phyloP scores from a whole-genome alignment of 2,797 vertebrate genomes.

The Potorous gilbertii region DNA sequence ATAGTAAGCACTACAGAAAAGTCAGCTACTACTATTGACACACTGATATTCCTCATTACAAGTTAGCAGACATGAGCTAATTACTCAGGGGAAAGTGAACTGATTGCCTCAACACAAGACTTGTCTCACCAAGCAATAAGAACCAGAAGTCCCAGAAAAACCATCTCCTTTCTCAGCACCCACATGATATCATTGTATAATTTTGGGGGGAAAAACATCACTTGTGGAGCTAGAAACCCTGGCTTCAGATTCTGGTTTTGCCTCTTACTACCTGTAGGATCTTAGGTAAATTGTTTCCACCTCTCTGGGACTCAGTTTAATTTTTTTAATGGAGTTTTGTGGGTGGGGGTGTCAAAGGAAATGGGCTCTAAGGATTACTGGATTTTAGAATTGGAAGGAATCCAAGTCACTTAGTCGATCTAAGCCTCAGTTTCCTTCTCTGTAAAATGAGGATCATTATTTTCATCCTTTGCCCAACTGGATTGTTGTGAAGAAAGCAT shows the following conservation, averaged over 20 bases:
- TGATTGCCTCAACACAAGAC: background rate
- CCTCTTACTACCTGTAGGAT: background rate
- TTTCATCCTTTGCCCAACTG: background rate
- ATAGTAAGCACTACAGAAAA: background rate
- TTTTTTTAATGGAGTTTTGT: background rate
- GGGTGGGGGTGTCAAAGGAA: background rate
- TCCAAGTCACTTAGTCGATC: background rate
- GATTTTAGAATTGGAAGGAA: background rate
- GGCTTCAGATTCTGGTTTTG: background rate
- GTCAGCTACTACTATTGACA: background rate
- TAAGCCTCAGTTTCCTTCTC: background rate
- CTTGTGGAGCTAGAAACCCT: background rate
- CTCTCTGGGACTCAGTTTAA: background rate
- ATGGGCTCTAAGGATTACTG: background rate
- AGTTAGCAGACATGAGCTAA: background rate
- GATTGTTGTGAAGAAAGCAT: background rate
- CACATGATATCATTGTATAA: background rate
- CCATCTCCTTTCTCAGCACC: background rate
- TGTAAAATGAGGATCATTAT: background rate
- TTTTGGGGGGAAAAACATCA: background rate
- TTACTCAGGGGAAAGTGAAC: background rate
- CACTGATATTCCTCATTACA: background rate
- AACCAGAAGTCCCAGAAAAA: background rate
- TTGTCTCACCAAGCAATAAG: background rate
- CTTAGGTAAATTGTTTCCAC: background rate